Percentiles rank a stretch among this genome's conserved stretches.
phyloP scores from a whole-genome alignment of 2,113 vertebrate genomes.

The Caranx ignobilis region DNA sequence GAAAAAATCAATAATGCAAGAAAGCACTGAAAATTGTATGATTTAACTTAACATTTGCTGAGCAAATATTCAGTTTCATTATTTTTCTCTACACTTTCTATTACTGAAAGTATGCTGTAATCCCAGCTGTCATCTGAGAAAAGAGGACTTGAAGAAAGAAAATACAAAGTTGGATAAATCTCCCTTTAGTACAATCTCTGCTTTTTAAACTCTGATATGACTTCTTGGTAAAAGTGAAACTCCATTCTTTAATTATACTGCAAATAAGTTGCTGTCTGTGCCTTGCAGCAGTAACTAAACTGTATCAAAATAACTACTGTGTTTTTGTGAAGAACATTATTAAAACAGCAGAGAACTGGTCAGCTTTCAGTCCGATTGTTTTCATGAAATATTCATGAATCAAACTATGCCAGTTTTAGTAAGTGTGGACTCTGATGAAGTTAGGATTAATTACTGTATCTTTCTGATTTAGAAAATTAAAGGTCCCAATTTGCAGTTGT shows the following conservation, averaged over 20 bases:
- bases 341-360: not conserved
- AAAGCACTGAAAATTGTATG: not conserved
- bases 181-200: not conserved
- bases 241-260: not conserved
- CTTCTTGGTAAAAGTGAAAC: not conserved
- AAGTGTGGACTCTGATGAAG: not conserved
- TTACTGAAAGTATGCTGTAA: slow-evolving; percentile 6
- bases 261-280: not conserved
- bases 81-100: not conserved
- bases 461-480: slow-evolving; percentile 26
- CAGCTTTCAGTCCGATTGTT: not conserved
- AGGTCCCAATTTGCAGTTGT: slow-evolving; percentile 33
- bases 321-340: not conserved
- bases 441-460: not conserved
- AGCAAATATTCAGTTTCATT: not conserved
- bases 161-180: not conserved
- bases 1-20: not conserved
- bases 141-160: not conserved
- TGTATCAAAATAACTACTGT: not conserved
- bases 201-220: not conserved
- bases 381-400: slow-evolving; percentile 3
- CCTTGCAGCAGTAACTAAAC: not conserved
- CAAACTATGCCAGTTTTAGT: slow-evolving; percentile 10
- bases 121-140: not conserved
- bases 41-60: slow-evolving; percentile 1